Base-by-base conservation (phyloP, 2,797 vertebrate species). In the Setipinna tenuifilis region DNA sequence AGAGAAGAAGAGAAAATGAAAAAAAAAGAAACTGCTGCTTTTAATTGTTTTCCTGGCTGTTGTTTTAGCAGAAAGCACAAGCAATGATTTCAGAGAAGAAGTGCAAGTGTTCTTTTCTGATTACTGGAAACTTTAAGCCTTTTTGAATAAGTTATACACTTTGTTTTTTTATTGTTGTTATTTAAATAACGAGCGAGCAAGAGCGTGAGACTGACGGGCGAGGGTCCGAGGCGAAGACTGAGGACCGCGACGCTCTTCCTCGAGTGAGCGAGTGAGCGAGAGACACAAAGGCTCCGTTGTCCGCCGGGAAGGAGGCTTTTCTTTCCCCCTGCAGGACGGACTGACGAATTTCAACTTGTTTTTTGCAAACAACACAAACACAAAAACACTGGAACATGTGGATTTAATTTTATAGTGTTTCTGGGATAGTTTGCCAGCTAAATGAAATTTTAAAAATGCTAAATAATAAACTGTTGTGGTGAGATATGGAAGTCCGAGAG, bases 21-120 rank as follows among this genome's bases (percentile, higher is more conserved):
- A 89, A 78, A 83, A 87, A 83, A 41, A 80, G 85, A 78, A 83
- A 84, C 83, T 93, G 89, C 86, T 90, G 91, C 89, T 68, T 94
- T 93, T 94, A 83, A 88, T 91, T 44, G 87, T 16, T 82, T 87
- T 87, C 62, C 54, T 81, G 80, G 82, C 28, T 81, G 54, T 85
- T 68, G 31, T 57, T 83, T 94, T 95, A 92, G 92, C 92, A 89
- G 92, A 95, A 95, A 95, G 95, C 93, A 96, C 95, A 96, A 95
- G 84, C 93, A 89, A 94, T 92, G 16, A 93, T 93, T 95, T 94
- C 93, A 93, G 91, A 93, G 94, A 50, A 80, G 81, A 94, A 92
- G 93, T 92, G 90, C 93, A 92, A 94, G 94, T 93, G 92, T 93
- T 93, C 93, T 95, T 95, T 95, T 86, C 62, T 86, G 93, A 94